phyloP scores from a whole-genome alignment of 2,113 vertebrate species.

The Cyanistes caeruleus region DNA sequence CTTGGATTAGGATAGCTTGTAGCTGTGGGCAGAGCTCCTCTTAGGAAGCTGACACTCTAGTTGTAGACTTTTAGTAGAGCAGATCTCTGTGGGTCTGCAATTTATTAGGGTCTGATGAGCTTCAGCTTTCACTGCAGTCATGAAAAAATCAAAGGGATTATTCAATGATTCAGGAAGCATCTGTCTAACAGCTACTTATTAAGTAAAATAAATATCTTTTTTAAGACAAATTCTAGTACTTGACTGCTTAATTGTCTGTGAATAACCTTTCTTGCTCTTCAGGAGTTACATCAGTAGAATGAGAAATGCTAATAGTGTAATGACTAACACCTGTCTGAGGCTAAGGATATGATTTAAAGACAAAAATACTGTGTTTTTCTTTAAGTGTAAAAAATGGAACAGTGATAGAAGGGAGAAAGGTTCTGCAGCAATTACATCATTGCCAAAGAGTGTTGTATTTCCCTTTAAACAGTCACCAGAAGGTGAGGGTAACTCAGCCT shows the following conservation, averaged over 20 bases:
- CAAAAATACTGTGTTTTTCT: not conserved
- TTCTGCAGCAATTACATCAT: not conserved
- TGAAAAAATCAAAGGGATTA: constrained; percentile 29
- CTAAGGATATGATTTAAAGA: not conserved
- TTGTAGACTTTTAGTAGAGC: not conserved
- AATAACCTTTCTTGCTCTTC: not conserved
- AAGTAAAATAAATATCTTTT: constrained; percentile 2
- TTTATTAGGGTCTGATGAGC: not conserved
- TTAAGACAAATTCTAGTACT: not conserved
- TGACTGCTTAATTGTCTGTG: not conserved
- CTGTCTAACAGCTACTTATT: not conserved
- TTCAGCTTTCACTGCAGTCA: not conserved
- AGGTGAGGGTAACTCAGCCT: not conserved
- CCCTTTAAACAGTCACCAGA: not conserved
- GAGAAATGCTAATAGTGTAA: not conserved
- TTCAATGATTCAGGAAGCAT: not conserved
- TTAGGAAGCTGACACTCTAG: not conserved
- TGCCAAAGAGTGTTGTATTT: not conserved
- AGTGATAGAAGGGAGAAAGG: not conserved
- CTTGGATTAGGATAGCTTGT: not conserved
- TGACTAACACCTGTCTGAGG: not conserved
- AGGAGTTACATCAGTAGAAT: not conserved
- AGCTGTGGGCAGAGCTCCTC: not conserved
- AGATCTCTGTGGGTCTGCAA: not conserved
- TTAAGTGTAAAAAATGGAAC: not conserved